Evolutionary conservation across 2,888 invertebrate species (phyloP), one percentile per base, ranked within the genome.

Genomic region (Prosapia bicincta): DNA sequence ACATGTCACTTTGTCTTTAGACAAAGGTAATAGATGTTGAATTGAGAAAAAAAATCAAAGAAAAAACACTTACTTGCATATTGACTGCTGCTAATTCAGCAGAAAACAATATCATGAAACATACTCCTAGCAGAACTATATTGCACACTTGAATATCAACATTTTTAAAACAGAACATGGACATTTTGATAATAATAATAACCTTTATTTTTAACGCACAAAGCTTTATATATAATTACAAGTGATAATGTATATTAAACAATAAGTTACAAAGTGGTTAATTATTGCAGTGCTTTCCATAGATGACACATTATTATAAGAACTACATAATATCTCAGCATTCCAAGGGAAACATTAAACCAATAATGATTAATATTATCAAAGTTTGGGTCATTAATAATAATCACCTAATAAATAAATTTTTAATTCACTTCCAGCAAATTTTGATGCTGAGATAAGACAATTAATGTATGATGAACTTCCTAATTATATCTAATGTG

Each of bases 1-100:
- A n/a, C n/a, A n/a, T n/a, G n/a, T n/a, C n/a, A n/a, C n/a, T n/a
- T n/a, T n/a, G n/a, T n/a, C n/a, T n/a, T n/a, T n/a, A n/a, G n/a
- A n/a, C n/a, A n/a, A n/a, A n/a, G n/a, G n/a, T n/a, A n/a, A n/a
- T n/a, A n/a, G n/a, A n/a, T n/a, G n/a, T n/a, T n/a, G n/a, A n/a
- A n/a, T n/a, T n/a, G n/a, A n/a, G n/a, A n/a, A n/a, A n/a, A n/a
- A n/a, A n/a, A n/a, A n/a, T n/a, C n/a, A n/a, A n/a, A n/a, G n/a
- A n/a, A n/a, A n/a, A n/a, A n/a, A n/a, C 9, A 73, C 73, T 68
- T 25, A 73, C 73, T 69, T 73, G 73, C 73, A 73, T 73, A 26
- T 73, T 73, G 23, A 73, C 43, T 7, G 68, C 73, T 32, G 73
- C 73, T n/a, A 68, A 66, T 43, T 73, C 68, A 0, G 73, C 73